Evolutionary conservation across 1,140 invertebrate genomes (phyloP), one percentile per base, ranked within the genome.

Genomic region (Leptestheria dahalacensis): DNA sequence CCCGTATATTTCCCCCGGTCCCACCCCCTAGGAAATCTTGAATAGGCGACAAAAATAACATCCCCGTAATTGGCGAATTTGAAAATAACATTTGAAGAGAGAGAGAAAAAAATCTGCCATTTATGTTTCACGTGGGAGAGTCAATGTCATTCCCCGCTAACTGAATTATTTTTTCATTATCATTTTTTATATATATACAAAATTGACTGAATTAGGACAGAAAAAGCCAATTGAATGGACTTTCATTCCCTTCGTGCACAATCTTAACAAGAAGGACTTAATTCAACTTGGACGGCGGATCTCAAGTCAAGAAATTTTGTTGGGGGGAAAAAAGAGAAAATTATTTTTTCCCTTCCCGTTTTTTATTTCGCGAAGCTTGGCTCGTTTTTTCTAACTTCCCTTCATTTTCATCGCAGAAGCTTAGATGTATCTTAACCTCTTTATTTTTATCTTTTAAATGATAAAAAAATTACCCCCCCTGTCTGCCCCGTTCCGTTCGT

Each of bases 1-100:
- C 68, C 11, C 68, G 68, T 52, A 62, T 61, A 21, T 66, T 68
- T 51, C 66, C 66, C 6, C 68, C 69, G 24, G 69, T 68, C 3
- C 69, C 70, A 23, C 67, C 68, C 15, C 67, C 67, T 9, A 59
- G 67, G 20, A 68, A 68, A 62, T 57, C 59, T 49, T 65, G 54
- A 65, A 53, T 49, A 18, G 6, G 21, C 18, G 24, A 20, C 24
- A 33, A 55, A 41, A 55, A 55, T 15, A 52, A 24, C n/a, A n/a
- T n/a, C n/a, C n/a, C n/a, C n/a, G n/a, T n/a, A n/a, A n/a, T n/a
- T n/a, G n/a, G n/a, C n/a, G n/a, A n/a, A n/a, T n/a, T n/a, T n/a
- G n/a, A n/a, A n/a, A n/a, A n/a, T n/a, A n/a, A n/a, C n/a, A n/a
- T n/a, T n/a, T n/a, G n/a, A n/a, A n/a, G n/a, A n/a, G 33, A 41